Evolutionary conservation across 2,797 vertebrate species (phyloP).

Genomic region (Pagetopsis macropterus): DNA sequence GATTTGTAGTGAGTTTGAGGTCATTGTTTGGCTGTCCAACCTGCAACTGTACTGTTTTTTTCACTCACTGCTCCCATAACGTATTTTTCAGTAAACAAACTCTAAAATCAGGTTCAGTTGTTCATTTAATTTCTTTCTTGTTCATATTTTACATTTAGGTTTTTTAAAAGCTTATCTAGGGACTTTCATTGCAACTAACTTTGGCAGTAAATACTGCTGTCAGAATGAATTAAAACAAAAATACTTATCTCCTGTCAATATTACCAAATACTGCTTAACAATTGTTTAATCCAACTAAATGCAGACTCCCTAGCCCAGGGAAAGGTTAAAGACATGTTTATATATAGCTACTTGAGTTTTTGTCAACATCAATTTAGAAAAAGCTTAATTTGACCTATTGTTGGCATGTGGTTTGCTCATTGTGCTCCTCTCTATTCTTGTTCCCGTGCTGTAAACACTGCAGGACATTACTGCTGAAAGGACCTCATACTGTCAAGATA

Average conservation of each 20-base stretch:
- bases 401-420: conserved; percentile 14
- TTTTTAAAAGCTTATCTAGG: background rate
- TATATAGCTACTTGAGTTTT: background rate
- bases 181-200: background rate
- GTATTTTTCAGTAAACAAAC: background rate
- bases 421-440: background rate
- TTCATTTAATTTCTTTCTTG: background rate
- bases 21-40: background rate
- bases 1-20: background rate
- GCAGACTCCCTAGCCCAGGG: background rate
- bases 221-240: too few species aligned
- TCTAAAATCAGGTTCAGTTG: background rate
- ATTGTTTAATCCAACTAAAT: background rate
- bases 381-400: background rate
- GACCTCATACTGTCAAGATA: conserved; percentile 20
- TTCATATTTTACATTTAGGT: background rate
- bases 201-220: background rate
- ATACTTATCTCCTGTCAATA: too few species aligned
- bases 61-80: too few species aligned
- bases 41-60: background rate
- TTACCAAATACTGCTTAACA: background rate
- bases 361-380: background rate
- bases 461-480: conserved; percentile 7
- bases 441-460: conserved; percentile 22
- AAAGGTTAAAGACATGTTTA: background rate